phyloP scores from a whole-genome alignment of 2,113 vertebrate genomes.

The Pavo muticus region DNA sequence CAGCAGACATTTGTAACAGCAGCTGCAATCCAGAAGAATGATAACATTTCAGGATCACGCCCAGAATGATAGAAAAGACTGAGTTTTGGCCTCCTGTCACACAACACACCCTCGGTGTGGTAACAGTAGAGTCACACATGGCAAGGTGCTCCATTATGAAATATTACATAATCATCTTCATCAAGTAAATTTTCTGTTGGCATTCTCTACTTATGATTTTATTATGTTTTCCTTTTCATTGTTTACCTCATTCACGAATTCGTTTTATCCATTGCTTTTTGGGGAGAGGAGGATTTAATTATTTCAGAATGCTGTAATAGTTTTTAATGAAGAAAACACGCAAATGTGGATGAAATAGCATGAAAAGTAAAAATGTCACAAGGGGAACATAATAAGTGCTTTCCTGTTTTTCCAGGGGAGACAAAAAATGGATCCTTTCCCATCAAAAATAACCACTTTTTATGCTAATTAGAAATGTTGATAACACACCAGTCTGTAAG shows the following conservation, averaged over 20 bases:
- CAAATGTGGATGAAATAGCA: background rate
- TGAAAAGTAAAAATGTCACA: background rate
- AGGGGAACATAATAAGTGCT: background rate
- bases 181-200: background rate
- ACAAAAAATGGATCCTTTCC: background rate
- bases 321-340: background rate
- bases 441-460: background rate
- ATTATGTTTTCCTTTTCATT: background rate
- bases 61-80: constrained; percentile 3
- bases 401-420: background rate
- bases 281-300: background rate
- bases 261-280: background rate
- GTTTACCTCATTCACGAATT: constrained; percentile 26
- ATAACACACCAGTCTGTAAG: background rate
- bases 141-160: constrained; percentile 53
- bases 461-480: background rate
- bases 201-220: background rate
- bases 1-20: background rate
- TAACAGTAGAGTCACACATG: constrained; percentile 51
- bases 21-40: background rate
- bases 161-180: constrained; percentile 1
- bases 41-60: background rate
- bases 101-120: background rate
- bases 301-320: background rate
- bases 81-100: background rate